phyloP scores from a whole-genome alignment of 2,888 invertebrate species.

The Gastrophysa polygoni region DNA sequence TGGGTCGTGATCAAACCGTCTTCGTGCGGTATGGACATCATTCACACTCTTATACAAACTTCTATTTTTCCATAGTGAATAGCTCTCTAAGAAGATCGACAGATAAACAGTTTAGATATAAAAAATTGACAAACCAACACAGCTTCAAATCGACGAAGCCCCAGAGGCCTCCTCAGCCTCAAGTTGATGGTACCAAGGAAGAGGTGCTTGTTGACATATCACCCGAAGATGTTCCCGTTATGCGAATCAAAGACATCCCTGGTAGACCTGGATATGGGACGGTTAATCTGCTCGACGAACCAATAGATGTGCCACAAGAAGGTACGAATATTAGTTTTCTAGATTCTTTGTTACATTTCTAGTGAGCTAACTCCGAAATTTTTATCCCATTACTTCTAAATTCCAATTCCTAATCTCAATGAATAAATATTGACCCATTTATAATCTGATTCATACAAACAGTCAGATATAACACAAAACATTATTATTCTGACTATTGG shows the following conservation, averaged over 20 bases:
- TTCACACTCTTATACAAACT: not conserved
- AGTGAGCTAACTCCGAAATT: too few species aligned
- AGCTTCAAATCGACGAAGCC: constrained; percentile 49
- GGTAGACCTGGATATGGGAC: constrained; percentile 41
- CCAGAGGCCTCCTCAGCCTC: constrained; percentile 58
- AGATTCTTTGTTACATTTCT: too few species aligned
- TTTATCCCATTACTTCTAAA: too few species aligned
- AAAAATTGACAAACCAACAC: constrained; percentile 77
- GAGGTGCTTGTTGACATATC: constrained; percentile 79
- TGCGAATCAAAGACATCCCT: constrained; percentile 27
- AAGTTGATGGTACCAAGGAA: constrained; percentile 58
- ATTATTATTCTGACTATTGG: too few species aligned
- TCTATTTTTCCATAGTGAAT: constrained; percentile 34
- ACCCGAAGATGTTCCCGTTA: constrained; percentile 55
- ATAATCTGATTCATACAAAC: too few species aligned
- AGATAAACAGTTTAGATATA: constrained; percentile 79
- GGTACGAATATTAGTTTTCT: too few species aligned
- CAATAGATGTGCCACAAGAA: constrained; percentile 72
- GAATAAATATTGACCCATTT: too few species aligned
- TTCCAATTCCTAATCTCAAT: too few species aligned
- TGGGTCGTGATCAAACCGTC: too few species aligned
- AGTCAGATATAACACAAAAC: too few species aligned
- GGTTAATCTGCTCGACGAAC: constrained; percentile 72
- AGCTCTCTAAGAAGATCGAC: constrained; percentile 40
- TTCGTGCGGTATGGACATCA: too few species aligned